These are phyloP conservation scores for Procambarus clarkii DNA, from an alignment of 1,140 invertebrate genomes.

Conservation along the genomic window DNA sequence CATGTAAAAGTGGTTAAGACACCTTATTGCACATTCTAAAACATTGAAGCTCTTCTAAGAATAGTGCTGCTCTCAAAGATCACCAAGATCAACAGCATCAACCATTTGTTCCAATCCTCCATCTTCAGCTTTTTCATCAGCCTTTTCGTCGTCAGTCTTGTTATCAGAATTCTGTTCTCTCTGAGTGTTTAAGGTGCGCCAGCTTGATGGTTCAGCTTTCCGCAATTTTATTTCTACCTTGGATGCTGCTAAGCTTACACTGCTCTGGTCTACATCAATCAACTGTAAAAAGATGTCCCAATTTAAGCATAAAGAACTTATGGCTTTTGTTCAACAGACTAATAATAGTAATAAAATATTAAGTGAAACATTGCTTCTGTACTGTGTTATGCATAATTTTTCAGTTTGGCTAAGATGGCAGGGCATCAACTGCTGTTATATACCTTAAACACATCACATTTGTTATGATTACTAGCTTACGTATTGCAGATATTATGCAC, in stretches of 20 bases:
- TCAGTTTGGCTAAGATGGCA: too few species aligned
- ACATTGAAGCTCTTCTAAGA: not conserved
- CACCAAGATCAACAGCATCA: constrained; percentile 78
- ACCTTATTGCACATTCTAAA: constrained; percentile 4
- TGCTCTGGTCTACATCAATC: constrained; percentile 79
- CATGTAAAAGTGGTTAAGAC: not conserved
- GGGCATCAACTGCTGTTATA: too few species aligned
- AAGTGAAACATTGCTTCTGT: too few species aligned
- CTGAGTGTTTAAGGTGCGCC: constrained; percentile 86
- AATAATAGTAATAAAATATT: too few species aligned
- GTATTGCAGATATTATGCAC: too few species aligned
- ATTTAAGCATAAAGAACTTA: too few species aligned
- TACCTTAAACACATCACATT: too few species aligned
- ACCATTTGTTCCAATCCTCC: constrained; percentile 75
- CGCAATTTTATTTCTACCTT: constrained; percentile 96
- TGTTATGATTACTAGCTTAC: too few species aligned
- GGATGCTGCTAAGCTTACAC: constrained; percentile 88
- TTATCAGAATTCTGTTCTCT: constrained; percentile 73
- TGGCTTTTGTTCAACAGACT: too few species aligned
- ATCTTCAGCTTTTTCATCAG: constrained; percentile 74
- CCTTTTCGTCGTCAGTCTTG: constrained; percentile 73
- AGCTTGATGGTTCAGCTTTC: constrained; percentile 89
- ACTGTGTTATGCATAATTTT: too few species aligned
- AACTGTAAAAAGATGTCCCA: constrained; percentile 72
- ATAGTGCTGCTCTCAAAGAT: constrained; percentile 74